phyloP scores from a whole-genome alignment of 2,888 invertebrate genomes.

The Adela reaumurella region DNA sequence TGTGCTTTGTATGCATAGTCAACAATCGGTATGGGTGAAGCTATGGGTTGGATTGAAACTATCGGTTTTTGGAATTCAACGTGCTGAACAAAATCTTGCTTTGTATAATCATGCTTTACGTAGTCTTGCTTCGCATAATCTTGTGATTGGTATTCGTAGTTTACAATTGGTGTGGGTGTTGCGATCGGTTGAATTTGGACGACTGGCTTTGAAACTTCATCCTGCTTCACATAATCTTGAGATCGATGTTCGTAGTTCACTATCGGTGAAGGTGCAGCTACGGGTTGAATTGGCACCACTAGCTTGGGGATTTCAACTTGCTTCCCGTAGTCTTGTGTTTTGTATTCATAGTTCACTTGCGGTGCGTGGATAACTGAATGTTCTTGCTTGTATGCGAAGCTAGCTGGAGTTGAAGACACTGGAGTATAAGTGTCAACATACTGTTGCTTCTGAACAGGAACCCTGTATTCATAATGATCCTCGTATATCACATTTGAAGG shows the following conservation, averaged over 20 bases:
- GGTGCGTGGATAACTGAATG: not conserved
- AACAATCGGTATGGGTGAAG: not conserved
- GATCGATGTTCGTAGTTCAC: not conserved
- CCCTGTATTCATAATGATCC: slow-evolving; percentile 36
- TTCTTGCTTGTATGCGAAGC: slow-evolving; percentile 6
- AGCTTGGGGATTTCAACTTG: slow-evolving; percentile 5
- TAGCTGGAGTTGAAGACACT: slow-evolving; percentile 6
- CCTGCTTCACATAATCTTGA: not conserved
- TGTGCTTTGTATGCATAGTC: slow-evolving; percentile 1
- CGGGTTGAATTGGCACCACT: slow-evolving; percentile 15
- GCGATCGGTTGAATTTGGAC: slow-evolving; percentile 17
- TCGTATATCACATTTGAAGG: slow-evolving; percentile 37
- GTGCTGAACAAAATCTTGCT: not conserved
- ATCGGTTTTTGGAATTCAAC: slow-evolving; percentile 6
- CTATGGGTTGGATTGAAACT: slow-evolving; percentile 7
- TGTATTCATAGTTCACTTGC: not conserved
- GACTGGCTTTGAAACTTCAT: slow-evolving; percentile 6
- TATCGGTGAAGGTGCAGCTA: too few relatives aligned
- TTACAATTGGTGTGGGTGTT: not conserved
- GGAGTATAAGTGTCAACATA: slow-evolving; percentile 5
- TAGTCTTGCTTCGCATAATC: slow-evolving; percentile 8
- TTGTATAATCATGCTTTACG: slow-evolving; percentile 7
- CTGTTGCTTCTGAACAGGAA: slow-evolving; percentile 19
- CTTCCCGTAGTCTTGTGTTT: not conserved
- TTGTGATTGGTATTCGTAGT: slow-evolving; percentile 1